Evolutionary conservation across 2,113 vertebrate species (phyloP), one percentile per base, ranked within the genome.

Genomic region (Xenopus laevis): DNA sequence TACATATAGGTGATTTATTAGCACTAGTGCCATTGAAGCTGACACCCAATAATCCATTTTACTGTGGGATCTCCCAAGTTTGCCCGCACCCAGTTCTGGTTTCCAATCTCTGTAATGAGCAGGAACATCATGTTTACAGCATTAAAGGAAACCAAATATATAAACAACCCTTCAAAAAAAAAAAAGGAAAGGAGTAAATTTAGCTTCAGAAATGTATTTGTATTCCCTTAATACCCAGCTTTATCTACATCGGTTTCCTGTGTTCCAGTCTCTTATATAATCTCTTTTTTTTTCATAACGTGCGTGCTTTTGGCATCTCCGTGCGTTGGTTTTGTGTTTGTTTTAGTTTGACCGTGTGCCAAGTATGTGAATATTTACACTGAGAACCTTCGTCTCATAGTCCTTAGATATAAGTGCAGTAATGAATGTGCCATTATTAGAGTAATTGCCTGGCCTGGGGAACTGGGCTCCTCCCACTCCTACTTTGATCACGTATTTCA

Each of bases 191-290:
- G 33, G 33, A 6, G 33, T 40, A 40, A 40, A 40, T 40, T 40
- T 40, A 40, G 33, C 33, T 40, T 40, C 6, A 40, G 8, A 40
- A 40, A 40, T 40, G 33, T 40, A 40, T 40, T 40, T 40, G 33
- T 40, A 40, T 40, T 7, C 33, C 33, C 8, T 40, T 40, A 40
- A 40, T 40, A 40, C 6, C 33, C 33, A 9, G 33, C 15, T 33
- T 11, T 71, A n/a, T 33, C 50, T 71, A 71, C 27, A 55, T 30
- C 8, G 47, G 50, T 50, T 50, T 71, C 60, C 47, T 52, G 5
- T n/a, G 58, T 53, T 62, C 68, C 33, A 68, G 60, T 74, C 58
- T 58, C 57, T 67, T 68, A 68, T 27, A 53, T 27, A 68, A 68
- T 62, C 55, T 40, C 57, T 10, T 27, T 27, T 27, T 60, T 50